Base-by-base conservation (phyloP, 2,888 invertebrate genomes). In the Apoderus coryli region DNA sequence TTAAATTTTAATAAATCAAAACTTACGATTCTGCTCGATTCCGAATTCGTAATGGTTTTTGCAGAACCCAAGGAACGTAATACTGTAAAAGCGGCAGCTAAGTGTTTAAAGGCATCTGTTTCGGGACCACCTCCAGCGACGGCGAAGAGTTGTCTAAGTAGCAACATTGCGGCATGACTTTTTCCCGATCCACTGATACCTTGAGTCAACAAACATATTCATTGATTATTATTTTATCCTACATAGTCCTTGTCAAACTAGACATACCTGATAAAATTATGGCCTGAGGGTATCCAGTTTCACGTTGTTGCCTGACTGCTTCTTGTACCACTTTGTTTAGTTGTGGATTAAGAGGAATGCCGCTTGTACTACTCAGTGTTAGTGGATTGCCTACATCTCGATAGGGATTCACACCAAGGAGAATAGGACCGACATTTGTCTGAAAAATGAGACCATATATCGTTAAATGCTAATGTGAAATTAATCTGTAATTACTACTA, bases 91-190 rank as follows among this genome's bases (percentile, higher is more conserved):
- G 92, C 89, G 31, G 93, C 92, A 9, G 88, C 86, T 43, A 92
- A 70, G 61, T 92, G 90, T 61, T 92, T 92, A 62, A 89, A 93
- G 25, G 90, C 88, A 61, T 92, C 92, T 12, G 92, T 90, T 65
- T 90, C 89, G 3, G 85, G 80, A 27, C 90, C 90, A 46, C 90
- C 92, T 37, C 90, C 92, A 33, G 89, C 90, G 42, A 86, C 80
- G 54, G 89, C 88, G 63, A 90, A 92, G 50, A 93, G 63, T 54
- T 90, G 84, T 46, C 89, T 70, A 48, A 93, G 65, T 48, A 92
- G 63, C 50, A 86, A 65, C 86, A 89, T 88, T 11, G 88, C 86
- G 37, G 86, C 80, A 57, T 86, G 81, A 33, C 92, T 92, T 64
- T 93, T 93, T 14, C 93, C 92, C 12, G 88, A 85, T 12, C 92